These are phyloP conservation scores for Cheilosia vulpina DNA, from an alignment of 2,888 invertebrate species.

Conservation along the genomic window DNA sequence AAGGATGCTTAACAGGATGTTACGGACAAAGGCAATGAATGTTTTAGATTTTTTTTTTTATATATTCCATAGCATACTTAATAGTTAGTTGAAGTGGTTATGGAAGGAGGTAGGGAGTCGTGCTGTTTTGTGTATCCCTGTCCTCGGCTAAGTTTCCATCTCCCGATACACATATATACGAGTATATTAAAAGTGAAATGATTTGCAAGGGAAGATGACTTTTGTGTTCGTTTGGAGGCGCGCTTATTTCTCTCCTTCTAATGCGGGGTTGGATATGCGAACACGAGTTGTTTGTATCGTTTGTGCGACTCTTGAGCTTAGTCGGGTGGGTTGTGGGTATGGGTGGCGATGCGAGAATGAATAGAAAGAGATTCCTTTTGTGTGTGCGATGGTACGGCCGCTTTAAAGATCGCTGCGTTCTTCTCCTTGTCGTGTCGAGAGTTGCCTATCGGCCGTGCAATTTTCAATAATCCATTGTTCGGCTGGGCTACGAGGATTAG, in stretches of 20 bases:
- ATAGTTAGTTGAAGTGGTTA: conserved; percentile 65
- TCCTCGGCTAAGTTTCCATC: conserved; percentile 54
- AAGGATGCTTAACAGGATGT: conserved; percentile 74
- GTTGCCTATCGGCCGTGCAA: conserved; percentile 72
- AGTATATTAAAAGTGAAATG: conserved; percentile 71
- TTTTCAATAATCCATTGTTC: conserved; percentile 70
- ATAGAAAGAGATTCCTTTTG: conserved; percentile 65
- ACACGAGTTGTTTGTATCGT: conserved; percentile 47
- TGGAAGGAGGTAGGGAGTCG: conserved; percentile 20
- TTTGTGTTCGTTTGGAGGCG: conserved; percentile 59
- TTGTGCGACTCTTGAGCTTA: conserved; percentile 58
- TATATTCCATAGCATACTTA: conserved; percentile 68
- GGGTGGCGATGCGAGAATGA: conserved; percentile 36
- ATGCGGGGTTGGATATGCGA: conserved; percentile 53
- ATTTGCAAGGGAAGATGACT: conserved; percentile 60
- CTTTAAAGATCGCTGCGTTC: conserved; percentile 56
- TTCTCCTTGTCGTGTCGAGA: conserved; percentile 53
- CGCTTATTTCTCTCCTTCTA: conserved; percentile 24
- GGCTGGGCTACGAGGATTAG: background rate
- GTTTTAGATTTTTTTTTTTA: conserved; percentile 71
- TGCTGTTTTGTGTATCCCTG: conserved; percentile 32
- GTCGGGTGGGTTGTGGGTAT: conserved; percentile 31
- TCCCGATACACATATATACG: conserved; percentile 1
- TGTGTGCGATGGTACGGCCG: conserved; percentile 51
- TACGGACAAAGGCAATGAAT: conserved; percentile 74